These are phyloP conservation scores for Drosophila burlai DNA, from an alignment of 1,140 invertebrate genomes.

Conservation along the genomic window DNA sequence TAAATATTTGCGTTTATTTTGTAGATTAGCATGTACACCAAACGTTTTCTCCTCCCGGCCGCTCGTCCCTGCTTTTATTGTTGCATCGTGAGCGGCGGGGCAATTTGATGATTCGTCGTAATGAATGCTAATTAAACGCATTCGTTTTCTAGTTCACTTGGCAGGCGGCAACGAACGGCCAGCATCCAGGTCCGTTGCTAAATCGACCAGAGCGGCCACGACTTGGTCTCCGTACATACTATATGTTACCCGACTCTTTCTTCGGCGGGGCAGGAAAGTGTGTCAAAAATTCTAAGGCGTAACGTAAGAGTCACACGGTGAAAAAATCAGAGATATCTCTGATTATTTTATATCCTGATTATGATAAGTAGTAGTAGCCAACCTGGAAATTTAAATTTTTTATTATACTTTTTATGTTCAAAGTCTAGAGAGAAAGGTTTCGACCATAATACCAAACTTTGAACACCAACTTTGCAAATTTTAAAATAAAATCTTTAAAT, in stretches of 20 bases:
- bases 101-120: constrained; percentile 83
- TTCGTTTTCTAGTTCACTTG: constrained; percentile 84
- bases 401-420: no score
- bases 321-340: background rate
- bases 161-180: constrained; percentile 42
- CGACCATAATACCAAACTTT: no score
- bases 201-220: constrained; percentile 30
- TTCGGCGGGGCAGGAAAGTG: constrained; percentile 59
- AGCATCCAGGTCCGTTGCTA: constrained; percentile 54
- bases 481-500: no score
- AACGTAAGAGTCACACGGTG: constrained; percentile 41
- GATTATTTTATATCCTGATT: background rate
- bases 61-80: constrained; percentile 56
- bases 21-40: constrained; percentile 74
- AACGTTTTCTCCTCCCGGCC: constrained; percentile 50
- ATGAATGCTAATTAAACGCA: constrained; percentile 84
- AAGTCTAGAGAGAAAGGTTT: no score
- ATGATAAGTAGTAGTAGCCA: no score
- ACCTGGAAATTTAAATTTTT: no score
- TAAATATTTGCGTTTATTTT: constrained; percentile 79
- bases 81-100: constrained; percentile 62
- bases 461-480: no score
- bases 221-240: constrained; percentile 21
- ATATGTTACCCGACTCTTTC: constrained; percentile 5
- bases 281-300: constrained; percentile 79